Evolutionary conservation across 1,140 invertebrate species (phyloP).

Genomic region (Drosophila sucinea): DNA sequence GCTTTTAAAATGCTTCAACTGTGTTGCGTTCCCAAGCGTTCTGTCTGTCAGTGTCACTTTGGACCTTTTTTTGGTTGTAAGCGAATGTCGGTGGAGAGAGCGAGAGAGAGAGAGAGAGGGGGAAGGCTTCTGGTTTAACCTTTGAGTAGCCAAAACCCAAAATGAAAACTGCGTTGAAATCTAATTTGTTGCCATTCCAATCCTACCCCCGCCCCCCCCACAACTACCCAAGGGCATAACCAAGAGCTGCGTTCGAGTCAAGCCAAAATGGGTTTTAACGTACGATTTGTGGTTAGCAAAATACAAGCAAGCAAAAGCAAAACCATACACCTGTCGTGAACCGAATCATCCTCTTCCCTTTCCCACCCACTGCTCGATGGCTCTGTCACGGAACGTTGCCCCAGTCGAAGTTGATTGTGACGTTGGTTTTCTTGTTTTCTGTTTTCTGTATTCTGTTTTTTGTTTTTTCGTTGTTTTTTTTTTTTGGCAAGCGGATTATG

Average conservation of each 20-base stretch:
- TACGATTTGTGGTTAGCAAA: constrained; percentile 65
- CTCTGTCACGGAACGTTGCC: constrained; percentile 45
- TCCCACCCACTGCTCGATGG: constrained; percentile 17
- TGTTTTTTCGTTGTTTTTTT: constrained; percentile 21
- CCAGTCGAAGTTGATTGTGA: constrained; percentile 51
- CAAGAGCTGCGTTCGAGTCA: constrained; percentile 27
- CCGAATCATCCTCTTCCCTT: constrained; percentile 12
- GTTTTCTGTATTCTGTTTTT: constrained; percentile 4
- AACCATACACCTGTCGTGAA: constrained; percentile 50
- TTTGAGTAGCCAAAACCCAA: constrained; percentile 22
- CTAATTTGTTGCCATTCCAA: constrained; percentile 65
- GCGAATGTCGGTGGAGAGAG: not conserved
- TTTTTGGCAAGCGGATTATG: constrained; percentile 72
- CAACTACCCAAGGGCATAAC: constrained; percentile 18
- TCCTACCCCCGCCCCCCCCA: constrained; percentile 1
- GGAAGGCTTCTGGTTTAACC: constrained; percentile 19
- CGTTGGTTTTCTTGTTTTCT: constrained; percentile 19
- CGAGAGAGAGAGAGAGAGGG: not conserved
- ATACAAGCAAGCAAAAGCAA: constrained; percentile 23
- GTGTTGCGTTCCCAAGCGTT: constrained; percentile 30
- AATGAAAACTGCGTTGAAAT: constrained; percentile 73
- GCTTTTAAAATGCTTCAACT: constrained; percentile 71
- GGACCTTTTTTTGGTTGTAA: constrained; percentile 46
- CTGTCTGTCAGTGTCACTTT: constrained; percentile 63
- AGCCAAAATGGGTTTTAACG: constrained; percentile 71